Evolutionary conservation across 2,797 vertebrate genomes (phyloP), one percentile per base, ranked within the genome.

Genomic region (Todus mexicanus): DNA sequence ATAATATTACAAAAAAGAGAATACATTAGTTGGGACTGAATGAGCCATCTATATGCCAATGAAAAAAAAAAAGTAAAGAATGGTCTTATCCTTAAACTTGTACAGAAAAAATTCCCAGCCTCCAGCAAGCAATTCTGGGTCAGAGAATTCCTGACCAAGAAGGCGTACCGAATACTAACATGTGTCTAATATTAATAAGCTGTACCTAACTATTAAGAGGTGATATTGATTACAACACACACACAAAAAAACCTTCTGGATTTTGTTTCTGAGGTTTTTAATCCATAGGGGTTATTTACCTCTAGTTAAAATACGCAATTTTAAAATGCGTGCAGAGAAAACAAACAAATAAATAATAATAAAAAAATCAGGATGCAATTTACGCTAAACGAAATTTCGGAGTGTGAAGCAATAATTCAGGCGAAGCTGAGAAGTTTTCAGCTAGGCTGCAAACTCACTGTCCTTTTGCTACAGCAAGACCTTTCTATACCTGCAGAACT

Each of bases 241-340:
- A 56, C 65, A n/a, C 37, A 9, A 10, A 33, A 79, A 43, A 38
- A 11, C 9, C 2, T 2, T 48, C 86, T 42, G 76, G 12, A 11
- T 70, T 22, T 6, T 68, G 35, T 40, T 74, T 21, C 31, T 45
- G 53, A 71, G 7, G 5, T 18, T 76, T 92, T 79, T 5, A 72
- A 86, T 37, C 40, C n/a, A 5, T 5, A 14, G 4, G 11, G 8
- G 4, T 43, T 40, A 82, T 60, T 65, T 15, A 9, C 11, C 15
- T 65, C 0, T 2, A 50, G 23, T 48, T 3, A 37, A 51, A 87
- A 68, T 2, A n/a, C 1, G 4, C 14, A 4, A 7, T 59, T 84
- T 61, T 47, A 12, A 63, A 79, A 48, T 11, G 8, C 3, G 16
- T 7, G 2, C 9, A 3, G 6, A n/a, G 12, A 10, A 21, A 23